Evolutionary conservation across 1,140 invertebrate genomes (phyloP).

Genomic region (Temnothorax longispinosus): DNA sequence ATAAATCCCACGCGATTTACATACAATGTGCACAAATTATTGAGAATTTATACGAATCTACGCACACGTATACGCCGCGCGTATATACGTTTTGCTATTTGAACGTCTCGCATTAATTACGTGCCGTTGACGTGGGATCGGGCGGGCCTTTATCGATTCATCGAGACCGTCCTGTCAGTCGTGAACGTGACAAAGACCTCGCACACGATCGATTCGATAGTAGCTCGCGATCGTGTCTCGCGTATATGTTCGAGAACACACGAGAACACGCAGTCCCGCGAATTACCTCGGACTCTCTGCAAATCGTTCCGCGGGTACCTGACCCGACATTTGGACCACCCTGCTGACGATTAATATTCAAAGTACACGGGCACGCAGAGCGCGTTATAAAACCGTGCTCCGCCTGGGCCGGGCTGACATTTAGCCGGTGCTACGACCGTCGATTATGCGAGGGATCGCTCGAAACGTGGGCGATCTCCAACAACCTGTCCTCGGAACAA

Average conservation of each 20-base stretch:
- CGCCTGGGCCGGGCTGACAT: slow-evolving; percentile 65
- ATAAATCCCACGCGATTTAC: slow-evolving; percentile 54
- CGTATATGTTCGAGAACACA: neutral
- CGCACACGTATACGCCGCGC: neutral
- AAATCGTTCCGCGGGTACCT: neutral
- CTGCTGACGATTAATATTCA: slow-evolving; percentile 71
- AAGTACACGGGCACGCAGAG: slow-evolving; percentile 53
- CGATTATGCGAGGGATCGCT: slow-evolving; percentile 66
- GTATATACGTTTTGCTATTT: neutral
- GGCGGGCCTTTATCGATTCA: slow-evolving; percentile 35
- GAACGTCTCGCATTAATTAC: slow-evolving; percentile 48
- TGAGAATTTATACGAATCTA: slow-evolving; percentile 54
- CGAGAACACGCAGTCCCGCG: slow-evolving; percentile 9
- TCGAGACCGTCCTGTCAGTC: slow-evolving; percentile 23
- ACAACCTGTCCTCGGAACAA: slow-evolving; percentile 74
- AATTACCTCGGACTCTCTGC: neutral
- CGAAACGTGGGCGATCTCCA: slow-evolving; percentile 71
- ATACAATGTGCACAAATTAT: slow-evolving; percentile 59
- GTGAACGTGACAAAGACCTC: slow-evolving; percentile 7
- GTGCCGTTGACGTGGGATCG: slow-evolving; percentile 27
- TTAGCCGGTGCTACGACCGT: slow-evolving; percentile 60
- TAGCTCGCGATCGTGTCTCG: slow-evolving; percentile 9
- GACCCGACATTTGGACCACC: slow-evolving; percentile 69
- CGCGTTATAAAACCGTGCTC: slow-evolving; percentile 22
- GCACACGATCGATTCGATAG: slow-evolving; percentile 6